Evolutionary conservation across 1,140 invertebrate genomes (phyloP).

Genomic region (Drosophila kikkawai): DNA sequence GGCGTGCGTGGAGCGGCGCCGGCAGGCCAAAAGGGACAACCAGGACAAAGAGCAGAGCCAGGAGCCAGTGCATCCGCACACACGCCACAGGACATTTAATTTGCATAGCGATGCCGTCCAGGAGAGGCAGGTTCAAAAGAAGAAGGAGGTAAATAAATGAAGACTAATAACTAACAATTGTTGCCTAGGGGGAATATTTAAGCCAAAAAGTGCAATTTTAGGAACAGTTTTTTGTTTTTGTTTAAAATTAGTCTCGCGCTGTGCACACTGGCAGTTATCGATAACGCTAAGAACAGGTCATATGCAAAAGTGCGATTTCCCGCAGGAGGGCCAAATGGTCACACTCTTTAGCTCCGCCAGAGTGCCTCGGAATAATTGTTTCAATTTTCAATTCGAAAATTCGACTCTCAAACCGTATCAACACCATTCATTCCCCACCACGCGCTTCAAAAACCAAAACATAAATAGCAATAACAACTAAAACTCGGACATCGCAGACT

Average conservation of each 20-base stretch:
- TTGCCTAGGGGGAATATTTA: background rate
- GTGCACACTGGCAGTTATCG: background rate
- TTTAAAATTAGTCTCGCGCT: background rate
- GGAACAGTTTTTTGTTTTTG: too few species aligned
- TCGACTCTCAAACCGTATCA: background rate
- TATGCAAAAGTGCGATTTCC: background rate
- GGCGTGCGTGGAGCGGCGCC: constrained; percentile 10
- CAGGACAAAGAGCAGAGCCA: background rate
- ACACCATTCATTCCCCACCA: background rate
- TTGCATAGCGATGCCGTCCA: constrained; percentile 59
- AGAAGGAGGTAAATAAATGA: constrained; percentile 69
- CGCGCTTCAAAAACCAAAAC: background rate
- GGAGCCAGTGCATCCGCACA: background rate
- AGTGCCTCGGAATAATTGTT: constrained; percentile 13
- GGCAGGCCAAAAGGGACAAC: background rate
- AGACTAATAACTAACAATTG: background rate
- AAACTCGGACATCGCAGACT: background rate
- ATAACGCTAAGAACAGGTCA: background rate
- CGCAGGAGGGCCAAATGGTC: background rate
- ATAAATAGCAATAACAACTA: background rate
- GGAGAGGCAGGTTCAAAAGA: constrained; percentile 45
- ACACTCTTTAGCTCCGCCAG: background rate
- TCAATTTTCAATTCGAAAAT: constrained; percentile 4
- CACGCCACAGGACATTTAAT: constrained; percentile 54
- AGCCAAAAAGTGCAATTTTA: background rate